These are phyloP conservation scores for Eudyptes chrysolophus DNA, from an alignment of 2,113 vertebrate genomes.

Conservation along the genomic window DNA sequence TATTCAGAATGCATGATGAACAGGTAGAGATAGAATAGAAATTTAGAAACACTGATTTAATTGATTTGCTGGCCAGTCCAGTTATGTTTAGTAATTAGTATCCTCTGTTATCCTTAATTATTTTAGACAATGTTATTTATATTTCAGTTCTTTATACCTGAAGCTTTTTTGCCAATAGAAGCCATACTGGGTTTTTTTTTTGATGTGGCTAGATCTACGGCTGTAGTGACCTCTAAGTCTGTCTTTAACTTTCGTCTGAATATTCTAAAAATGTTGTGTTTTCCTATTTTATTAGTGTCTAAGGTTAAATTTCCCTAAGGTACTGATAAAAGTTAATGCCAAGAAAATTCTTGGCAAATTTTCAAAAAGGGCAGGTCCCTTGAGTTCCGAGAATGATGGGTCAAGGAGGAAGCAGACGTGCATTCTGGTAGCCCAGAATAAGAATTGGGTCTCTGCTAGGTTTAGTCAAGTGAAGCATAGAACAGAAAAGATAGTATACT, in stretches of 20 bases:
- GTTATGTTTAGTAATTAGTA: not conserved
- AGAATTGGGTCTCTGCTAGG: not conserved
- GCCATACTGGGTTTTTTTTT: not conserved
- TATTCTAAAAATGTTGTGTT: slow-evolving; percentile 18
- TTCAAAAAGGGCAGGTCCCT: not conserved
- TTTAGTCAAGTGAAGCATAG: not conserved
- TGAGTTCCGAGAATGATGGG: not conserved
- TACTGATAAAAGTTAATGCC: not conserved
- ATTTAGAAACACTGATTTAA: not conserved
- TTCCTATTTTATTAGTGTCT: not conserved
- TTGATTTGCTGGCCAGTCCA: not conserved
- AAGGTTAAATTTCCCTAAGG: slow-evolving; percentile 19
- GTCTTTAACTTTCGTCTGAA: not conserved
- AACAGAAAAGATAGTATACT: not conserved
- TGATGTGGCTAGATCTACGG: not conserved
- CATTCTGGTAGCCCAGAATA: not conserved
- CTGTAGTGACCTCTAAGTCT: not conserved
- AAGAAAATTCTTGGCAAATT: slow-evolving; percentile 37
- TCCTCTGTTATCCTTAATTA: not conserved
- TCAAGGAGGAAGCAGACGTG: slow-evolving; percentile 27
- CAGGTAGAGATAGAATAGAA: not conserved
- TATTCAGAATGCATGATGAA: not conserved
- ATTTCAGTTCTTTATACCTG: not conserved
- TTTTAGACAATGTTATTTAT: not conserved
- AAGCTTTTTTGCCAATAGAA: not conserved